These are phyloP conservation scores for Lepas anatifera DNA, from an alignment of 2,888 invertebrate species.

Conservation along the genomic window DNA sequence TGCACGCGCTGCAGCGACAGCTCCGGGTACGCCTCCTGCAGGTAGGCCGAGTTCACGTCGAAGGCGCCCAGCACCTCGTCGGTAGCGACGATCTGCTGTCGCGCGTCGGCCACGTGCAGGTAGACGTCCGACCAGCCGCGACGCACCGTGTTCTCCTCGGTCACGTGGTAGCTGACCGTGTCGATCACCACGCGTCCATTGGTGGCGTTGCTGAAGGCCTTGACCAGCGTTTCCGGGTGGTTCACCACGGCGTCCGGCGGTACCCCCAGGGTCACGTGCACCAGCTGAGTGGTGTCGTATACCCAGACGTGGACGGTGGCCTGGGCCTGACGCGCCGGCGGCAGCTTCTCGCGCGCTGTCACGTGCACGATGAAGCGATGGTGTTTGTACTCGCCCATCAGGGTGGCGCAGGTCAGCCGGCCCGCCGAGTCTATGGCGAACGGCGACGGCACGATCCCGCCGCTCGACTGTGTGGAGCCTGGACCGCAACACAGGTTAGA, in stretches of 20 bases:
- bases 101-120: conserved; percentile 59
- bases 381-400: conserved; percentile 79
- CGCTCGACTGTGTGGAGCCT: conserved; percentile 33
- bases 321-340: conserved; percentile 61
- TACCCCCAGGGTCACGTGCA: conserved; percentile 69
- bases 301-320: conserved; percentile 80
- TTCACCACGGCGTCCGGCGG: conserved; percentile 61
- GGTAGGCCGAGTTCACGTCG: conserved; percentile 71
- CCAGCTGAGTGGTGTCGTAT: conserved; percentile 68
- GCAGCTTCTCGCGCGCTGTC: conserved; percentile 65
- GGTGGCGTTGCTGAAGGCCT: conserved; percentile 60
- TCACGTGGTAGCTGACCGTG: conserved; percentile 59
- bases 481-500: conserved; percentile 31
- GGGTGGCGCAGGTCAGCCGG: conserved; percentile 57
- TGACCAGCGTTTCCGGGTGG: conserved; percentile 55
- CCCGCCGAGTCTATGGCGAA: conserved; percentile 50
- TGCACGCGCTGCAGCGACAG: not conserved
- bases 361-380: conserved; percentile 73
- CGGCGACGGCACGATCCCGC: conserved; percentile 77
- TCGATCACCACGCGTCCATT: conserved; percentile 65
- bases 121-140: conserved; percentile 74
- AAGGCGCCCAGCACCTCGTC: conserved; percentile 59
- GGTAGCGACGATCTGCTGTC: conserved; percentile 54
- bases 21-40: conserved; percentile 62
- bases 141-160: conserved; percentile 45